Evolutionary conservation across 2,888 invertebrate genomes (phyloP).

Genomic region (Drosophila leonis): DNA sequence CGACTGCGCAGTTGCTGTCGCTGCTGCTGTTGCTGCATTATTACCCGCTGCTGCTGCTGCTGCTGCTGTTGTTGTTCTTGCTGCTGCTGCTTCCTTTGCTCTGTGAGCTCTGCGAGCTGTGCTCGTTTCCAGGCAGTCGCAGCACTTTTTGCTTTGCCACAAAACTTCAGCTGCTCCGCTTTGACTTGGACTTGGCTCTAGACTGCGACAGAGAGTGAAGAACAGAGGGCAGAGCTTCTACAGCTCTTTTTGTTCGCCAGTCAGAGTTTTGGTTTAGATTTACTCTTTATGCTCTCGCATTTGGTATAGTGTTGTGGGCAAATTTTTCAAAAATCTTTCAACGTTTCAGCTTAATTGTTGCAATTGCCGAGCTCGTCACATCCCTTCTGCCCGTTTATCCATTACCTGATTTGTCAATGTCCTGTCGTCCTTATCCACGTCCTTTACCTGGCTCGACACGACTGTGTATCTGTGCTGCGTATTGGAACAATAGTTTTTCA

Average conservation of each 20-base stretch:
- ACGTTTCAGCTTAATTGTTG: constrained; percentile 20
- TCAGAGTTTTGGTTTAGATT: constrained; percentile 7
- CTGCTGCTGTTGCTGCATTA: constrained; percentile 68
- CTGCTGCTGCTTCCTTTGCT: constrained; percentile 49
- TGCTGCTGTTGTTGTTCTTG: constrained; percentile 33
- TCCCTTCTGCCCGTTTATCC: constrained; percentile 18
- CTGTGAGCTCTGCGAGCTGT: constrained; percentile 7
- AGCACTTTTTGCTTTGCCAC: constrained; percentile 55
- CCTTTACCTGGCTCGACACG: constrained; percentile 11
- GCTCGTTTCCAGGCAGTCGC: constrained; percentile 52
- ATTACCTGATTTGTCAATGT: constrained; percentile 79
- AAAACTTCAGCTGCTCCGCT: constrained; percentile 75
- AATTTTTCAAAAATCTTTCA: constrained; percentile 8
- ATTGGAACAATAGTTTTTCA: constrained; percentile 77
- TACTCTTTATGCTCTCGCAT: constrained; percentile 10
- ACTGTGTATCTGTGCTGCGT: constrained; percentile 68
- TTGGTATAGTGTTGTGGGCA: constrained; percentile 1
- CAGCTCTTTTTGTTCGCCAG: background rate
- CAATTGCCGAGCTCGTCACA: constrained; percentile 10
- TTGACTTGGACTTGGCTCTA: constrained; percentile 31
- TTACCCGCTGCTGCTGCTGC: constrained; percentile 46
- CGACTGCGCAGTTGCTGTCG: constrained; percentile 33
- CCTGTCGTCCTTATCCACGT: constrained; percentile 54
- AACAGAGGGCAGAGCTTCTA: constrained; percentile 1
- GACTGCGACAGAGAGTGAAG: constrained; percentile 1